Evolutionary conservation across 2,888 invertebrate species (phyloP), one percentile per base, ranked within the genome.

Genomic region (Sesia apiformis): DNA sequence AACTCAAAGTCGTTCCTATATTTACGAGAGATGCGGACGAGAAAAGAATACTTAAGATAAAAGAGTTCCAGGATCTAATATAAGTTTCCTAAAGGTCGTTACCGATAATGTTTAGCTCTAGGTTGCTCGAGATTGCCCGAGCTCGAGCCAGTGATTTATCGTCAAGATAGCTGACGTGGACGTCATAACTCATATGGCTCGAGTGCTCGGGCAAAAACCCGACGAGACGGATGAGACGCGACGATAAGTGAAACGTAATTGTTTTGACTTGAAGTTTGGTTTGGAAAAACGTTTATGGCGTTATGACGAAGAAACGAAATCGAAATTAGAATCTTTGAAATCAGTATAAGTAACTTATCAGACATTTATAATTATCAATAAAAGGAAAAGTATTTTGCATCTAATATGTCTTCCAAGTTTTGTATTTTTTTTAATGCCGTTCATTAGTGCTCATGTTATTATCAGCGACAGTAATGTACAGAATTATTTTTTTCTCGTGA

Each of bases 121-220:
- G 68, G 70, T 68, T 63, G 64, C 66, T 63, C 59, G 61, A 66
- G 61, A 51, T 56, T 56, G 55, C 57, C 55, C 50, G 52, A 49
- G 57, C 58, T 56, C 59, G 60, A 62, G 64, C 65, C 55, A 55
- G 67, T 75, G 76, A 84, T 84, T 84, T 82, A 84, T 83, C 62
- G 67, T 63, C 60, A 63, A 74, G 78, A 78, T 76, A 74, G 72
- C 74, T 76, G 72, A 76, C 72, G 70, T 68, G 68, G 66, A 72
- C 71, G 74, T 80, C 80, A 84, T 84, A 84, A 78, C 73, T 84
- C 79, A 80, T 72, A 72, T 62, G 61, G 61, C 60, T 61, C 57
- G 63, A 65, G 63, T 51, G 49, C 39, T 51, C 51, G 54, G 58
- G 61, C 71, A 78, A 79, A 80, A 79, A 78, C 73, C 63, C 65